These are phyloP conservation scores for Centropristis striata DNA, from an alignment of 2,113 vertebrate genomes.

Conservation along the genomic window DNA sequence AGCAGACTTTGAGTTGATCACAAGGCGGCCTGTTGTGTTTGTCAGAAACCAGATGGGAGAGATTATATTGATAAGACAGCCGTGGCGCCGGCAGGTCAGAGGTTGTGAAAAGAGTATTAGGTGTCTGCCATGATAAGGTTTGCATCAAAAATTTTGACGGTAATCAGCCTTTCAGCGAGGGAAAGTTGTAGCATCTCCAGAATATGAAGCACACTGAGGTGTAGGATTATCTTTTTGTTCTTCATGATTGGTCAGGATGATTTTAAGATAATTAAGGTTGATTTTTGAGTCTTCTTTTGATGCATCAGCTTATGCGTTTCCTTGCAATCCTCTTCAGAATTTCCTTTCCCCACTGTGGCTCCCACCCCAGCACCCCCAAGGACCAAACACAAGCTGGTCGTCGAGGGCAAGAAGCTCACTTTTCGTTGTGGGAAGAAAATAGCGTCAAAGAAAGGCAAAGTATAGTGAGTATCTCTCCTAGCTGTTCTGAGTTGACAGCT, in stretches of 20 bases:
- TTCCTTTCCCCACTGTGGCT: conserved; percentile 92
- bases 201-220: not conserved
- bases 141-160: not conserved
- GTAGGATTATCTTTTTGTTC: not conserved
- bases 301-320: conserved; percentile 12
- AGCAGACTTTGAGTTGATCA: conserved; percentile 59
- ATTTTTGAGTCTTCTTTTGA: conserved; percentile 1
- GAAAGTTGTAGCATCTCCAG: conserved; percentile 2
- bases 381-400: conserved; percentile 93
- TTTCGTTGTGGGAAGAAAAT: conserved; percentile 97
- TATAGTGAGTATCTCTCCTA: conserved; percentile 89
- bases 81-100: conserved; percentile 16
- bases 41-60: conserved; percentile 59
- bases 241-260: not conserved
- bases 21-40: conserved; percentile 47
- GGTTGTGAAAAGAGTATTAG: not conserved
- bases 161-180: not conserved
- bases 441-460: conserved; percentile 95
- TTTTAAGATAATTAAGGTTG: not conserved
- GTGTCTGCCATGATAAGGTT: conserved; percentile 29
- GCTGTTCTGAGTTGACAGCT: too few relatives aligned
- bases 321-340: conserved; percentile 82
- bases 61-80: conserved; percentile 44
- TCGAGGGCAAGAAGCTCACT: conserved; percentile 94
- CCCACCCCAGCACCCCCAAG: conserved; percentile 89